Conservation (phyloP, 2,888 invertebrate genomes). For the Petrophora chlorosata region DNA sequence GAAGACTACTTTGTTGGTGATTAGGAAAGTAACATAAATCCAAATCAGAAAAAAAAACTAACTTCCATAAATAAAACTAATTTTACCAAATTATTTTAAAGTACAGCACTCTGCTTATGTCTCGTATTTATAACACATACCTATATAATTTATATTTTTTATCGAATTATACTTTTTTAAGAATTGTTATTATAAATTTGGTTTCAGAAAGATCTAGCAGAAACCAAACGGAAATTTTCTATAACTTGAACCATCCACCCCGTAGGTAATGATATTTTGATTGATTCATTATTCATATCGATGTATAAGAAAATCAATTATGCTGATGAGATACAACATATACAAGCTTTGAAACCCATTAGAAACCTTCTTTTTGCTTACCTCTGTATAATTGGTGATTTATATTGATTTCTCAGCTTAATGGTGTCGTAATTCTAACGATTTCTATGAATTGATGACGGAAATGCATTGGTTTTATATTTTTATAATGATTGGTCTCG, state of each 20-base stretch:
- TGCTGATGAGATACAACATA: slow-evolving; percentile 45
- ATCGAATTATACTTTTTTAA: too few relatives aligned
- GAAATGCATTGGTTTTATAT: background rate
- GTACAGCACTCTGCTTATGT: too few relatives aligned
- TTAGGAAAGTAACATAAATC: too few relatives aligned
- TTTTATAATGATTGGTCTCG: slow-evolving; percentile 1
- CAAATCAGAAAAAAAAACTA: too few relatives aligned
- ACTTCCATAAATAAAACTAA: too few relatives aligned
- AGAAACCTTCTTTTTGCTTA: slow-evolving; percentile 7
- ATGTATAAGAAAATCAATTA: slow-evolving; percentile 65
- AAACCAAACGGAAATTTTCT: background rate
- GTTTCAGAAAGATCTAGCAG: background rate
- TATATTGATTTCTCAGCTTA: slow-evolving; percentile 10
- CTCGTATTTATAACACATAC: too few relatives aligned
- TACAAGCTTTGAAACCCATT: slow-evolving; percentile 12
- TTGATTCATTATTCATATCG: slow-evolving; percentile 66
- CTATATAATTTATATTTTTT: too few relatives aligned
- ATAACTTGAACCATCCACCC: slow-evolving; percentile 39
- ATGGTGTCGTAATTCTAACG: slow-evolving; percentile 14
- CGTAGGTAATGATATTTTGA: slow-evolving; percentile 67
- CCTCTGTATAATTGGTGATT: slow-evolving; percentile 12
- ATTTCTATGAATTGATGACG: slow-evolving; percentile 18
- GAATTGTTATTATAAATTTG: background rate
- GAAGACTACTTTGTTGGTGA: too few relatives aligned
- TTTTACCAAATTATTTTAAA: too few relatives aligned